Base-by-base conservation (phyloP, 2,797 vertebrate genomes). In the Octomys mimax region DNA sequence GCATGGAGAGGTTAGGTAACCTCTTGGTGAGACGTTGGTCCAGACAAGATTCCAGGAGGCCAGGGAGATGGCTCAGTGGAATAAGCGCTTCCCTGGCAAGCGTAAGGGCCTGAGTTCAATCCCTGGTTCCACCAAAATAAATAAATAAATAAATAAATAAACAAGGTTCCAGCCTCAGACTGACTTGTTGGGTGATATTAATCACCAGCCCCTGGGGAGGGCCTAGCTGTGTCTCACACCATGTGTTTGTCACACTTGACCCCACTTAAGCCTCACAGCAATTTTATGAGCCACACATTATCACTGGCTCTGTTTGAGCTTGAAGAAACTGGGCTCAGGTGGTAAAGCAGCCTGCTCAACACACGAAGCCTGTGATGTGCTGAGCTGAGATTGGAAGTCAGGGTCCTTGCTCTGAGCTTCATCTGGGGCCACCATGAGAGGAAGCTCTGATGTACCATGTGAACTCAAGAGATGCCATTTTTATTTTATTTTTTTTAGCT, bases 381-480 rank as follows among this genome's bases (percentile, higher is more conserved):
- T 62, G 39, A 36, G 70, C 52, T 83, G 49, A 13, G 59, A 14
- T 11, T 42, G 19, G 31, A 86, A 42, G 6, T 39, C 33, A 1
- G 36, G 19, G 49, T 12, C 5, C 22, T 75, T 70, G 4, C 24
- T 13, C 46, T 5, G 62, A 49, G 52, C 21, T 0, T 21, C 16
- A 49, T 0, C 31, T 16, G 57, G 1, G 19, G 26, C 22, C 5
- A 7, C 0, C 2, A 0, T 8, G 68, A 49, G 36, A 68, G 26
- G 21, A 36, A 31, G 49, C 10, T 36, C 42, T 46, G 14, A 21
- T 1, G 0, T 3, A 28, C 2, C 10, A 0, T 3, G 36, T 14
- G 26, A 42, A 12, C 39, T 5, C 1, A 2, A 13, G 31, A 18
- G 14, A 49, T 77, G 33, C 54, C 31, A 31, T 10, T 49, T 54